Percentiles rank a stretch among this genome's conserved stretches.
Evolutionary conservation across 2,113 vertebrate species (phyloP).

Genomic region (Myrmecophaga tridactyla): DNA sequence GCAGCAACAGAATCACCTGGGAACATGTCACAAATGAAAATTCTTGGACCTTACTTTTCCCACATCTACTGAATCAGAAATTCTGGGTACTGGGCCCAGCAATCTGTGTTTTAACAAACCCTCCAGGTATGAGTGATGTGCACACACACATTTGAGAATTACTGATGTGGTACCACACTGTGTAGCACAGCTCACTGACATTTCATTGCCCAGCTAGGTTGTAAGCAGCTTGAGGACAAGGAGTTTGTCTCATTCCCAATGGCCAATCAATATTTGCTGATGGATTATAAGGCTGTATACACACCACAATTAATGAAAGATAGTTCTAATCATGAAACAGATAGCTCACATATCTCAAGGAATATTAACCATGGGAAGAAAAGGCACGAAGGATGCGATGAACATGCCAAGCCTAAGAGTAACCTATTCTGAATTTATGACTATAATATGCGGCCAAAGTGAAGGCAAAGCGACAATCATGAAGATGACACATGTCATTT

Average conservation of each 20-base stretch:
- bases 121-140: not conserved
- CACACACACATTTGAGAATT: not conserved
- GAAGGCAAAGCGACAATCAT: not conserved
- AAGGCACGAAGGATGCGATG: not conserved
- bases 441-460: rapidly evolving
- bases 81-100: not conserved
- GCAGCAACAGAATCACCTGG: not conserved
- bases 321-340: not conserved
- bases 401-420: not conserved
- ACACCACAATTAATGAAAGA: not conserved
- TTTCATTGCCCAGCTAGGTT: not conserved
- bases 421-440: not conserved
- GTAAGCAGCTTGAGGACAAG: not conserved
- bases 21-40: not conserved
- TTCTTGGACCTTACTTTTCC: not conserved
- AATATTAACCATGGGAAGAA: not conserved
- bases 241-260: not conserved
- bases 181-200: not conserved
- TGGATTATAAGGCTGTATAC: not conserved
- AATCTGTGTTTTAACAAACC: not conserved
- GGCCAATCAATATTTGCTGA: not conserved
- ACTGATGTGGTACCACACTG: not conserved
- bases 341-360: not conserved
- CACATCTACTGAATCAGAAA: not conserved
- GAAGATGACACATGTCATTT: not conserved